A percentile compares a stretch with the other conserved stretches of the same genome.
phyloP scores from a whole-genome alignment of 2,888 invertebrate genomes.

The Sphinx pinastri region DNA sequence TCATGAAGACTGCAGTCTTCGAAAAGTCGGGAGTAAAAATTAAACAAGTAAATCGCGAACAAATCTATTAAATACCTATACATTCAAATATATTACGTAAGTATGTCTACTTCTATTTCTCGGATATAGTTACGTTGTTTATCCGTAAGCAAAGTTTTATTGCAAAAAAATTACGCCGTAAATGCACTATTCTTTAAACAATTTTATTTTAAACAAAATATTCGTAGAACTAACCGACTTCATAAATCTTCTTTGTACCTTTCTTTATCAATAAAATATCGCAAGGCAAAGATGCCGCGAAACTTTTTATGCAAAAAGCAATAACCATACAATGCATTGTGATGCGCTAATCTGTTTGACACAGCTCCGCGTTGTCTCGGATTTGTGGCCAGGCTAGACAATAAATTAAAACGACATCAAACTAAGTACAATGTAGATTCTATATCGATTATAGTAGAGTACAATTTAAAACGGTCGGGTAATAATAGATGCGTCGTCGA shows the following conservation, averaged over 20 bases:
- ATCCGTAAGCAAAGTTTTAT: background rate
- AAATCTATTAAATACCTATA: too few relatives aligned
- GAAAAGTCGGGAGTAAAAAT: too few relatives aligned
- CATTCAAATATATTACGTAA: too few relatives aligned
- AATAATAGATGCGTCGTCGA: constrained; percentile 62
- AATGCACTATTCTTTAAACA: constrained; percentile 1
- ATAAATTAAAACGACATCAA: constrained; percentile 57
- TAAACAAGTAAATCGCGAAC: too few relatives aligned
- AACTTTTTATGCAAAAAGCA: constrained; percentile 62
- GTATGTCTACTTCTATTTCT: too few relatives aligned
- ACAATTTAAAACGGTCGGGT: constrained; percentile 56
- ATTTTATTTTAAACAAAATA: constrained; percentile 16
- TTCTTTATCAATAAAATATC: constrained; percentile 64
- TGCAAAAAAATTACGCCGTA: background rate
- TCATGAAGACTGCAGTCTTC: too few relatives aligned
- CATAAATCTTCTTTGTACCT: constrained; percentile 64
- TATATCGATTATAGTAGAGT: constrained; percentile 56
- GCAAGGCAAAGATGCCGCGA: constrained; percentile 53
- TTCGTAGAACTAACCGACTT: constrained; percentile 41
- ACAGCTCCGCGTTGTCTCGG: constrained; percentile 65
- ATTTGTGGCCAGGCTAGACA: constrained; percentile 62
- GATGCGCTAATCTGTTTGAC: constrained; percentile 70
- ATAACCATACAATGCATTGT: constrained; percentile 70
- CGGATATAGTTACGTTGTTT: too few relatives aligned
- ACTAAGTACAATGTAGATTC: constrained; percentile 50